phyloP scores from a whole-genome alignment of 2,888 invertebrate genomes.

The Adelphocoris suturalis region DNA sequence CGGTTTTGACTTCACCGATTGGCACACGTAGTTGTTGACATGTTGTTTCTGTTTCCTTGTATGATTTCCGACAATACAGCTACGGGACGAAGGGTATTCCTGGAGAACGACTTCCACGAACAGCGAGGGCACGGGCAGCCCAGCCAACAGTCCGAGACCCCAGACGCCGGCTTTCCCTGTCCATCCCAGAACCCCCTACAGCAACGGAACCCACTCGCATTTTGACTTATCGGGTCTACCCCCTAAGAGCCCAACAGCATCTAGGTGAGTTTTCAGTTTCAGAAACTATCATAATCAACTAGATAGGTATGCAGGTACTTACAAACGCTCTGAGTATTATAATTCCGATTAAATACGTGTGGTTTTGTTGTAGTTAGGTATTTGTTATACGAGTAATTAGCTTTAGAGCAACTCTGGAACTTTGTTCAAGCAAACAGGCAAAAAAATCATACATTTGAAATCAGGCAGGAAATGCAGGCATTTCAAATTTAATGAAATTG shows the following conservation, averaged over 20 bases:
- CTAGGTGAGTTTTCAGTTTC: constrained; percentile 80
- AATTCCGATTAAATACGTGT: no score
- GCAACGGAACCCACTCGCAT: constrained; percentile 83
- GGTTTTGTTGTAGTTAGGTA: no score
- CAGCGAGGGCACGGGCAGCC: constrained; percentile 80
- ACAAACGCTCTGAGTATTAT: no score
- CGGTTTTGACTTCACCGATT: not conserved
- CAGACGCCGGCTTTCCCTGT: constrained; percentile 97
- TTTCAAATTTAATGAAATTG: no score
- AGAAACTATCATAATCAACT: no score
- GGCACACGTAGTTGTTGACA: constrained; percentile 27
- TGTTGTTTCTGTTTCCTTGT: constrained; percentile 41
- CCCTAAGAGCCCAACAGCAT: constrained; percentile 89
- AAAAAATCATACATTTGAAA: no score
- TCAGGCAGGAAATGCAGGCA: no score
- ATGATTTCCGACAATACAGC: constrained; percentile 77
- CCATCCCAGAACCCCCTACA: constrained; percentile 92
- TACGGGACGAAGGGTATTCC: constrained; percentile 84
- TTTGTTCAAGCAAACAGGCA: no score
- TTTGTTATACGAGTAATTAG: no score
- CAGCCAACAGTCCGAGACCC: constrained; percentile 83
- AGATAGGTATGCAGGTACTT: no score
- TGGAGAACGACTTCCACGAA: constrained; percentile 82
- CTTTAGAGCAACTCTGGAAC: no score
- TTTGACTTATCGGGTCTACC: constrained; percentile 83